Evolutionary conservation across 2,113 vertebrate species (phyloP), one percentile per base, ranked within the genome.

Genomic region (Macrotus californicus): DNA sequence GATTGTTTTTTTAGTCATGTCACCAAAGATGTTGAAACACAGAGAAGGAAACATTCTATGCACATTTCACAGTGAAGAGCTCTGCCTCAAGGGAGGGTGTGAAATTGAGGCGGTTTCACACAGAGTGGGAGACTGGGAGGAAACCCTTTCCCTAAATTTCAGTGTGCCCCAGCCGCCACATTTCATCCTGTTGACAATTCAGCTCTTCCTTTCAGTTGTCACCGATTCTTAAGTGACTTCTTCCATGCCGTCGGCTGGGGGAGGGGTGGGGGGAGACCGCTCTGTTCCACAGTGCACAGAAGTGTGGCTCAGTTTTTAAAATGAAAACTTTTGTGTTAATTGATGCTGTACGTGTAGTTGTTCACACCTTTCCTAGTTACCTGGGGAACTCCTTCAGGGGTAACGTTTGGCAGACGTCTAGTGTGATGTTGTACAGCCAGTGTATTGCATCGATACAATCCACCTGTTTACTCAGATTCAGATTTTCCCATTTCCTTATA

Each of bases 171-270:
- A 96, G 77, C 97, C 89, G 90, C 88, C 52, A 93, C 89, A 69
- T 95, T 94, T 94, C 90, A 83, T 96, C 69, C 79, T 80, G 52
- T 50, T 97, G 96, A 97, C 72, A 91, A 79, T 94, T 96, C 83
- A 73, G 61, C 75, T 97, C 61, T 26, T 18, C 41, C 39, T 87
- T 69, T 46, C 15, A 31, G 2, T n/a, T 34, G 2, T 48, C 76
- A 31, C 0, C 22, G 66, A 34, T 34, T 87, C 39, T 46, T 77
- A 31, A 11, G 39, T 67, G 16, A 82, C 52, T 59, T 7, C 50
- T 73, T 77, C 5, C 36, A 29, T 73, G 39, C 39, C n/a, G 11
- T 61, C 54, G 19, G 61, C 13, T 26, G 59, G 59, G 22, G 54
- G 7, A 24, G 21, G 22, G 22, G n/a, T 21, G 1, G n/a, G 19